Evolutionary conservation across 30 jellyfish, hydroid and myxozoan species (phyloP), one percentile per base, ranked within the genome.

Genomic region (Cassiopea andromeda): DNA sequence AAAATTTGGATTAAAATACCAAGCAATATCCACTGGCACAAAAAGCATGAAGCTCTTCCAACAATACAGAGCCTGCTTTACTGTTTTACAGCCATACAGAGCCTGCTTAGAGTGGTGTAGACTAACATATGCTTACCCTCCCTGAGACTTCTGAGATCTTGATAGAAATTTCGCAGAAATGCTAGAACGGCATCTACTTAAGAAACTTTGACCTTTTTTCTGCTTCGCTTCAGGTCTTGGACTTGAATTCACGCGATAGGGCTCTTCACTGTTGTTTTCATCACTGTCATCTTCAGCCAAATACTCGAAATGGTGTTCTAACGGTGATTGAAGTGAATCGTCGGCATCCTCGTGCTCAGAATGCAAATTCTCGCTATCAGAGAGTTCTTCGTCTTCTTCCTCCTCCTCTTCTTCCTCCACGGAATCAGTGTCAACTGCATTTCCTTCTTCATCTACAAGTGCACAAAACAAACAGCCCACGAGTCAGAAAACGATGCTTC

Each of bases 91-190:
- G 38, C 38, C 0, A 27, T 27, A 27, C 38, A 27, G 38, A 27
- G 38, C 38, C 38, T 27, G 38, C 0, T 54, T 3, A 54, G 64
- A 64, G 6, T 64, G 8, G 15, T 2, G 15, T 5, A 64, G 2
- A 27, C 27, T 64, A 2, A 2, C 0, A 64, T 5, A 58, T 47
- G 14, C 88, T 58, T 48, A 92, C 97, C 97, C 92, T 78, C 85
- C 66, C 38, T 75, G 93, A 57, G 90, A 48, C 77, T 90, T 88
- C 96, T 95, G 99, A 15, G 98, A 86, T 74, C 97, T 64, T 14
- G 99, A 95, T 80, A 95, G 69, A 78, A 95, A 95, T 81, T 95
- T 95, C 1, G 99, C 99, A 13, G 99, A 95, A 13, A 95, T 91
- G 81, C 99, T 95, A 5, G 99, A 92, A 9, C 99, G 86, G 61